Evolutionary conservation across 2,888 invertebrate species (phyloP), one percentile per base, ranked within the genome.

Genomic region (Margaritifera margaritifera): DNA sequence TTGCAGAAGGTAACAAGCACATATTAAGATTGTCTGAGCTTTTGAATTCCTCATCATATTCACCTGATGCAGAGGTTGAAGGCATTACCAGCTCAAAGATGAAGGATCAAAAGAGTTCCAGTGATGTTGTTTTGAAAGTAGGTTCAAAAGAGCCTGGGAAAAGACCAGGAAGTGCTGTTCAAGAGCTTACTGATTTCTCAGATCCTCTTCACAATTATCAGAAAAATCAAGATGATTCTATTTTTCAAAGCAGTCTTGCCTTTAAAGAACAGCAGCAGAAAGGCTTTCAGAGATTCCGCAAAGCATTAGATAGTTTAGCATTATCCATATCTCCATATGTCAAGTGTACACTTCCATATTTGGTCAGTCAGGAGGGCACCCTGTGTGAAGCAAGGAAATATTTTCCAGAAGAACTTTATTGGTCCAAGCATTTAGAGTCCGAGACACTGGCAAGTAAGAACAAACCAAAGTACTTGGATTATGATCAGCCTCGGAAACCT

Each of bases 321-420:
- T 84, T 96, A 4, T 95, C 96, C 0, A 93, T 95, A 74, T 98
- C 98, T 0, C 98, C 98, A 0, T 95, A 94, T 88, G 91, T 97
- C 19, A 93, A 93, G 69, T 95, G 95, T 84, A 93, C 94, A 0
- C 92, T 96, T 67, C 98, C 99, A 0, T 96, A 94, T 90, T 90
- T 97, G 75, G 96, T 96, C 90, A 95, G 96, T 0, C 95, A 96
- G 86, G 91, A 91, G 19, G 97, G 96, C 0, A 92, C 94, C 58
- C 93, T 93, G 79, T 96, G 96, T 73, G 79, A 92, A 52, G 90
- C 96, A 63, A 92, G 95, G 24, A 91, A 90, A 62, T 95, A 93
- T 86, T 95, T 95, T 78, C 94, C 94, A 0, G 90, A 92, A 24
- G 93, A 94, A 79, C 92, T 95, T 8, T 95, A 93, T 86, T 94